A percentile compares a stretch with the other conserved stretches of the same genome.
Evolutionary conservation across 2,888 invertebrate species (phyloP).

Genomic region (Pterobdella sp.): DNA sequence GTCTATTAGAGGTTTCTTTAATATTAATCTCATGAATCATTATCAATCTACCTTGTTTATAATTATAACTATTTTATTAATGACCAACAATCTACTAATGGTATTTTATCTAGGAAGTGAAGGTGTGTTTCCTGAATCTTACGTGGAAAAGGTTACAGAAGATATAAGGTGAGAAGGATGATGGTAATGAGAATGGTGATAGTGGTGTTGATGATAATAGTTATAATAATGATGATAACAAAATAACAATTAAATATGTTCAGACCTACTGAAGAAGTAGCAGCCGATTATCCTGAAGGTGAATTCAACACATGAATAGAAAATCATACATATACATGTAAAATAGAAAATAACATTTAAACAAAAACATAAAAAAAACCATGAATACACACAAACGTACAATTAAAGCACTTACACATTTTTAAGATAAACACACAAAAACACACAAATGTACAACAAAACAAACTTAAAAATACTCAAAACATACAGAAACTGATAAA

Average conservation of each 20-base stretch:
- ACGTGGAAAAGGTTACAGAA: conserved; percentile 54
- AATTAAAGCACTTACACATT: neutral
- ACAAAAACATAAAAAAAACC: no score
- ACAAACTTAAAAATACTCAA: neutral
- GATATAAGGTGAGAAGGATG: no score
- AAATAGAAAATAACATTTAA: no score
- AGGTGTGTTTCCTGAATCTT: conserved; percentile 95
- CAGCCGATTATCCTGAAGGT: no score
- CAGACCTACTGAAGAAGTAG: no score
- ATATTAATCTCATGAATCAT: neutral
- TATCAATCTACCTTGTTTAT: neutral
- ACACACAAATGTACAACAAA: neutral
- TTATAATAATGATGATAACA: neutral
- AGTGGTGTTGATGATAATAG: neutral
- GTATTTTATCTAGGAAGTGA: conserved; percentile 59
- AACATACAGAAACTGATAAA: conserved; percentile 33
- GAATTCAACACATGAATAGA: no score
- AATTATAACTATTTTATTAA: neutral
- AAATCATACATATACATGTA: no score
- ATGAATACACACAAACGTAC: neutral
- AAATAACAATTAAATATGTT: neutral
- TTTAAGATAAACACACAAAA: neutral
- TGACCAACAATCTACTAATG: neutral
- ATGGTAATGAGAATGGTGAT: neutral
- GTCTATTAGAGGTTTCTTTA: conserved; percentile 51